phyloP scores from a whole-genome alignment of 1,140 invertebrate genomes.

The Musca vetustissima region DNA sequence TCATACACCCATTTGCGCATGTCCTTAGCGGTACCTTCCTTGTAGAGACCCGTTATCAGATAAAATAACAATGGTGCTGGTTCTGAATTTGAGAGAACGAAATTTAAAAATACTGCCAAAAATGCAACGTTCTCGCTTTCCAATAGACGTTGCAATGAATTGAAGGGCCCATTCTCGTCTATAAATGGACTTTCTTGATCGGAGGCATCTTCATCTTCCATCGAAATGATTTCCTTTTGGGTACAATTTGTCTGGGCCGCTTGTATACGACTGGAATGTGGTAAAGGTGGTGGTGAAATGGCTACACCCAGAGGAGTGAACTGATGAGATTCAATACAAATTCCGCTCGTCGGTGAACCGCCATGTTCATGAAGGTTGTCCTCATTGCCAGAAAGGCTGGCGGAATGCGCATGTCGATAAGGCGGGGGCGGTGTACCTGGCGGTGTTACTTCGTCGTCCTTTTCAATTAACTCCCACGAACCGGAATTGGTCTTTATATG shows the following conservation, averaged over 20 bases:
- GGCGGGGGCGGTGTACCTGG: constrained; percentile 86
- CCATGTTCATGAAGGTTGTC: constrained; percentile 32
- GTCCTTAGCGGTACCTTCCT: constrained; percentile 82
- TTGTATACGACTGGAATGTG: constrained; percentile 50
- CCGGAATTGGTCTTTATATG: constrained; percentile 48
- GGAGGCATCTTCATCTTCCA: constrained; percentile 92
- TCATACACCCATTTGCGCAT: constrained; percentile 97
- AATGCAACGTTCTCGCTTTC: constrained; percentile 72
- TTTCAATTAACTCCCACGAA: constrained; percentile 53
- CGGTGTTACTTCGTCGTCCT: constrained; percentile 66
- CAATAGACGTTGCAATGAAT: constrained; percentile 70
- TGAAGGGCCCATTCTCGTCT: constrained; percentile 80
- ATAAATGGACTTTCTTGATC: constrained; percentile 76
- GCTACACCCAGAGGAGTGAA: constrained; percentile 41
- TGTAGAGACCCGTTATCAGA: constrained; percentile 82
- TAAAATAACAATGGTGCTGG: constrained; percentile 85
- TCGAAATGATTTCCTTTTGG: constrained; percentile 83
- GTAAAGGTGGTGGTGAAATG: constrained; percentile 38
- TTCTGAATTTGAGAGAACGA: constrained; percentile 82
- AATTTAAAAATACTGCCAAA: constrained; percentile 87
- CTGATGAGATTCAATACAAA: constrained; percentile 51
- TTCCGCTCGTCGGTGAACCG: constrained; percentile 29
- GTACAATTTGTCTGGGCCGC: constrained; percentile 52
- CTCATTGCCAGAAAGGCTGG: constrained; percentile 43
- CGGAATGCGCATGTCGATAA: constrained; percentile 59